Percentiles rank a stretch among this genome's conserved stretches.
Conservation (phyloP, 2,797 vertebrate genomes). For the Sus cebifrons region DNA sequence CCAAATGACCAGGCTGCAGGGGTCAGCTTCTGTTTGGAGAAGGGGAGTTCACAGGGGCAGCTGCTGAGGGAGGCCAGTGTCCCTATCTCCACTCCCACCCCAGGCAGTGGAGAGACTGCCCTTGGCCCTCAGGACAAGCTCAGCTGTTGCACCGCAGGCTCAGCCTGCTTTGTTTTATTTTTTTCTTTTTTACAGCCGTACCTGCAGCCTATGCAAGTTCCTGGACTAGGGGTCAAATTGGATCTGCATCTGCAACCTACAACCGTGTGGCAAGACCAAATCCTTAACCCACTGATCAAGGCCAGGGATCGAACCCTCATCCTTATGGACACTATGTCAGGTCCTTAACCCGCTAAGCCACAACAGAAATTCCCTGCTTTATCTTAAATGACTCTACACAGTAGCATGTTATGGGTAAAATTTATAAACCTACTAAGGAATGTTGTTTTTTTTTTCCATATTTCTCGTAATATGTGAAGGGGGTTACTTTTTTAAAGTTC, state of each 20-base stretch:
- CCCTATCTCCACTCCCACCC: neutral
- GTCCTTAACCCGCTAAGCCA: neutral
- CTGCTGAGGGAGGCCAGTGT: neutral
- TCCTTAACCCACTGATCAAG: too few relatives aligned
- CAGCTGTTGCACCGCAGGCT: neutral
- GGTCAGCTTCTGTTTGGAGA: neutral
- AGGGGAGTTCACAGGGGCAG: neutral
- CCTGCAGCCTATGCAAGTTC: neutral
- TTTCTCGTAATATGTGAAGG: neutral
- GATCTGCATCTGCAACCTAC: too few relatives aligned
- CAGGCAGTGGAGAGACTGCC: neutral
- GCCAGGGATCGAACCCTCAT: neutral
- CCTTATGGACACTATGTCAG: neutral
- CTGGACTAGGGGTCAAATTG: too few relatives aligned
- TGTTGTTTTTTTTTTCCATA: constrained; percentile 49
- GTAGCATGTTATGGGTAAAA: neutral
- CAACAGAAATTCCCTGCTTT: neutral
- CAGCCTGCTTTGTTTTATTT: neutral
- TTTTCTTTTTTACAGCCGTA: too few relatives aligned
- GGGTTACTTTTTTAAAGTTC: constrained; percentile 49
- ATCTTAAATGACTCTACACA: neutral
- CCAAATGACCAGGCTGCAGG: neutral
- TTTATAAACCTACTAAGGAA: neutral
- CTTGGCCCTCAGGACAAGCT: neutral
- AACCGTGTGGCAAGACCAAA: too few relatives aligned